A percentile compares a stretch with the other conserved stretches of the same genome.
phyloP scores from a whole-genome alignment of 2,113 vertebrate species.

The Leptobrachium ailaonicum region DNA sequence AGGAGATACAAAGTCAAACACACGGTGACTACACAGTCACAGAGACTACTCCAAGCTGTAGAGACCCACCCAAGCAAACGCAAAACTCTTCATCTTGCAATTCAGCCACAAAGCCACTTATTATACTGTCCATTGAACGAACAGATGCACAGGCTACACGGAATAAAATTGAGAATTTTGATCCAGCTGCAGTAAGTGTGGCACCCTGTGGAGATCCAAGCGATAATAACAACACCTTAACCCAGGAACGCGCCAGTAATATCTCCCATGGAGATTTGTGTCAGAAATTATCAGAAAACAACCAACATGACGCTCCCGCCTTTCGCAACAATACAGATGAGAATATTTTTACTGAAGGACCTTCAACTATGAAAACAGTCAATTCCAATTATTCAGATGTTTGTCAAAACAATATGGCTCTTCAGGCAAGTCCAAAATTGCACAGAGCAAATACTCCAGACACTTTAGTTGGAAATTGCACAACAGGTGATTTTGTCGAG shows the following conservation, averaged over 20 bases:
- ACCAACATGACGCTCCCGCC: neutral
- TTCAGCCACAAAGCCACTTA: constrained; percentile 35
- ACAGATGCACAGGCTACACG: constrained; percentile 55
- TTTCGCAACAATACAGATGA: neutral
- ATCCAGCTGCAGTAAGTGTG: constrained; percentile 12
- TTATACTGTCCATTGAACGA: constrained; percentile 56
- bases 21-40: neutral
- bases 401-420: neutral
- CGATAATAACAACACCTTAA: constrained; percentile 6
- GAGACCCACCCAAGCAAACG: neutral
- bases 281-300: too few species aligned
- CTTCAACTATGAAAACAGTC: neutral
- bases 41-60: neutral
- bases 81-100: neutral
- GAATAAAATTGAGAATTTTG: constrained; percentile 20
- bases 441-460: neutral
- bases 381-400: neutral
- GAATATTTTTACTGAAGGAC: neutral
- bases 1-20: neutral
- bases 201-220: neutral
- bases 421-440: neutral
- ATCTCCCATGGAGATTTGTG: neutral
- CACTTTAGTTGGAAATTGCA: neutral
- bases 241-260: neutral
- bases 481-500: neutral